Evolutionary conservation across 2,888 invertebrate genomes (phyloP), one percentile per base, ranked within the genome.

Genomic region (Pecten maximus): DNA sequence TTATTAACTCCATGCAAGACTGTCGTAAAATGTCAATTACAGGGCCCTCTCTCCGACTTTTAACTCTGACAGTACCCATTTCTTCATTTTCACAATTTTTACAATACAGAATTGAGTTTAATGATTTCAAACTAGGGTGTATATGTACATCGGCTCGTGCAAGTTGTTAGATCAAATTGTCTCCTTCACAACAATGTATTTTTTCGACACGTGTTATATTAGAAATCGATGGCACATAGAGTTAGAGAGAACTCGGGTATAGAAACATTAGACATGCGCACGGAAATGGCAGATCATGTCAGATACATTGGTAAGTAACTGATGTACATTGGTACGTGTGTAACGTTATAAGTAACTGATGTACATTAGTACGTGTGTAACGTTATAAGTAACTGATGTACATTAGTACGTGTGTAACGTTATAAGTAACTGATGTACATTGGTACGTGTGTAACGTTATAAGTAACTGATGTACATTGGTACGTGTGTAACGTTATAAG

Each of bases 21-120:
- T 35, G 74, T 28, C 74, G 74, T 74, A 74, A 74, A 74, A 74
- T 74, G 74, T 74, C 74, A 74, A 74, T 74, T 74, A 74, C 74
- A 8, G 10, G 28, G 16, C 74, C 74, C 74, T 74, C 74, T 74
- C 35, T 35, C 74, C 0, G 28, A 74, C 74, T 28, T 35, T 74
- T 35, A 74, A 35, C 74, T 35, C 74, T 74, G 74, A 74, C 74
- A 74, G 74, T 74, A 74, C 10, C 74, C 28, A 74, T 74, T 74
- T 74, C 74, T 74, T 74, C 74, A 74, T 74, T 35, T 74, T 74
- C 74, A 15, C 74, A 74, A 74, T 74, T 74, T 74, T 74, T 74
- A 74, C 74, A 74, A 74, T 35, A 35, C 74, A 74, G 74, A 74
- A 74, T 74, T 74, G 74, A 74, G 74, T 74, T 74, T 74, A 74